Evolutionary conservation across 2,113 vertebrate species (phyloP).

Genomic region (Crotalus tigris): DNA sequence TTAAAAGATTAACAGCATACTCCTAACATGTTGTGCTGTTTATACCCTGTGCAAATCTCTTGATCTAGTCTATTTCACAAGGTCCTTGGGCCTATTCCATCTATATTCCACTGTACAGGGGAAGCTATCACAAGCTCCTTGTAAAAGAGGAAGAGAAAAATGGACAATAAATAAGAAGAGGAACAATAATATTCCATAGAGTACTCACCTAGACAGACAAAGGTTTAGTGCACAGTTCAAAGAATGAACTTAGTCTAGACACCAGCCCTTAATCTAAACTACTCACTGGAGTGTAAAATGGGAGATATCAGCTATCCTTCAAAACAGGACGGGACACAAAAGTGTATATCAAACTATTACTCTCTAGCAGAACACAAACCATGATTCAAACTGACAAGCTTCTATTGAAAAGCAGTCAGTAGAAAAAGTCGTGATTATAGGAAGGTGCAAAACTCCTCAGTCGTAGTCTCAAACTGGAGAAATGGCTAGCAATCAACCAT

Average conservation of each 20-base stretch:
- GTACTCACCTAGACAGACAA: neutral
- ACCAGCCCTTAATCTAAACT: neutral
- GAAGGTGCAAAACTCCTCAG: neutral
- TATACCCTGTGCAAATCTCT: neutral
- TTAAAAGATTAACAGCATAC: neutral
- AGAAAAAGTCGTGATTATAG: too few relatives aligned
- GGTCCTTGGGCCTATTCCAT: neutral
- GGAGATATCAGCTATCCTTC: neutral
- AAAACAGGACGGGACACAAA: neutral
- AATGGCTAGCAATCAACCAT: neutral
- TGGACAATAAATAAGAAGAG: neutral
- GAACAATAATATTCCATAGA: neutral
- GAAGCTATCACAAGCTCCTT: neutral
- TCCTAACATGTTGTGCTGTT: neutral
- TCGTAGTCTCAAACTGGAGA: neutral
- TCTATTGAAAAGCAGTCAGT: too few relatives aligned
- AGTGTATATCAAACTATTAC: neutral
- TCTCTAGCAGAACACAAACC: neutral
- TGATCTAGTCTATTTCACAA: neutral
- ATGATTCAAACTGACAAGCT: neutral
- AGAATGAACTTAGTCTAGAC: neutral
- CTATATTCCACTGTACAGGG: neutral
- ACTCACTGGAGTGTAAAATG: neutral
- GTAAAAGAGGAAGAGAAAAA: neutral
- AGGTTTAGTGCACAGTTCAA: neutral